A percentile compares a stretch with the other conserved stretches of the same genome.
Evolutionary conservation across 2,113 vertebrate species (phyloP).

Genomic region (Theristicus caerulescens): DNA sequence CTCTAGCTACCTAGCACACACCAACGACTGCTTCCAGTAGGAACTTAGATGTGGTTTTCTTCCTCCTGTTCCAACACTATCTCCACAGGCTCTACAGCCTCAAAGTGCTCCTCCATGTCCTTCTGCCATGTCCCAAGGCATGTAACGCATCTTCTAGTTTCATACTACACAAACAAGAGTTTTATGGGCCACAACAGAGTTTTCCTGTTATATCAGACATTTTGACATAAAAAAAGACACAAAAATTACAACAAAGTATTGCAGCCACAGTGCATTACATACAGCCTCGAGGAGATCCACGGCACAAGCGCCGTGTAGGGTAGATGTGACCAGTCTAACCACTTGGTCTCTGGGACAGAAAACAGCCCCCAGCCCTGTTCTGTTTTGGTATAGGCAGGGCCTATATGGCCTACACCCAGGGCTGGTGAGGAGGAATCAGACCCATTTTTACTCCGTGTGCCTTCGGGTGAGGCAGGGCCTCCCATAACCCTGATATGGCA

Average conservation of each 20-base stretch:
- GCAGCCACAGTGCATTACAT: background rate
- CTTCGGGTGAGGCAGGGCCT: background rate
- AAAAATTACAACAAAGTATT: background rate
- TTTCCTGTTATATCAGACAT: background rate
- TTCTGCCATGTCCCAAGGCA: background rate
- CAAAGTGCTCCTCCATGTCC: background rate
- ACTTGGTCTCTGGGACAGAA: background rate
- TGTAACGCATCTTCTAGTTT: background rate
- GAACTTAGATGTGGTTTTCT: background rate
- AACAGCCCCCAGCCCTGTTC: background rate
- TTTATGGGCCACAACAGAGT: background rate
- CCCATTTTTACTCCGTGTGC: background rate
- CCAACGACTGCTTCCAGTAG: background rate
- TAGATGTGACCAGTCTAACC: too few relatives aligned
- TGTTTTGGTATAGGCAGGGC: background rate
- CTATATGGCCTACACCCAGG: background rate
- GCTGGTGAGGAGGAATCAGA: background rate
- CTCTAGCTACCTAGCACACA: background rate
- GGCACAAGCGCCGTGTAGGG: fast-evolving
- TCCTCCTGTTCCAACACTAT: background rate
- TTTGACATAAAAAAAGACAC: background rate
- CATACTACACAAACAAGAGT: background rate
- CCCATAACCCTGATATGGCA: background rate
- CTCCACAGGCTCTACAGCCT: background rate
- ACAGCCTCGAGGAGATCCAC: background rate